Evolutionary conservation across 2,888 invertebrate genomes (phyloP).

Genomic region (Lathronympha strigana): DNA sequence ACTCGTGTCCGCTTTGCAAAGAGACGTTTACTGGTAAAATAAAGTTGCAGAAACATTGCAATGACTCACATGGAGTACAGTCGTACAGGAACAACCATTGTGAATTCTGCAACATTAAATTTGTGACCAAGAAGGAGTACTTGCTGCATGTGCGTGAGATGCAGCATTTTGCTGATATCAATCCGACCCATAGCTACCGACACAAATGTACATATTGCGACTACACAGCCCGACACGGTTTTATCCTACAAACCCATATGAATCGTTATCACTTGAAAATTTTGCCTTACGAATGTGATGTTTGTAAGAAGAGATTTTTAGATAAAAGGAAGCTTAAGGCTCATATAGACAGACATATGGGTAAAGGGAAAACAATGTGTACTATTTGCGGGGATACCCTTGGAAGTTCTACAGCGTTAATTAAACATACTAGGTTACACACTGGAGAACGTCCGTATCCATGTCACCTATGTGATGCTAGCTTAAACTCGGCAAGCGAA

Average conservation of each 20-base stretch:
- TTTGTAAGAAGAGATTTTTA: conserved; percentile 38
- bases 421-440: conserved; percentile 39
- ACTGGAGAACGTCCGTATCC: conserved; percentile 42
- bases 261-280: conserved; percentile 43
- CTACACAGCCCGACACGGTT: conserved; percentile 40
- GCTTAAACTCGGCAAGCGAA: conserved; percentile 37
- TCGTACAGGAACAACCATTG: conserved; percentile 34
- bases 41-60: conserved; percentile 35
- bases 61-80: conserved; percentile 14
- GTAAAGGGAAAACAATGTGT: conserved; percentile 23
- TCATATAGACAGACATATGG: conserved; percentile 40
- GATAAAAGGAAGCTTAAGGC: conserved; percentile 38
- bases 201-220: conserved; percentile 43
- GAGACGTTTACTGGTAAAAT: conserved; percentile 33
- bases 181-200: conserved; percentile 22
- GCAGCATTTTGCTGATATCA: conserved; percentile 31
- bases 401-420: conserved; percentile 27
- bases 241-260: conserved; percentile 42
- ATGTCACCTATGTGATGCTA: conserved; percentile 35
- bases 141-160: conserved; percentile 17
- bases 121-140: conserved; percentile 17
- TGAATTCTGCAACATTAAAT: conserved; percentile 35
- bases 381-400: conserved; percentile 36
- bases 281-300: conserved; percentile 41
- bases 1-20: conserved; percentile 31